phyloP scores from a whole-genome alignment of 2,797 vertebrate species.

The Nyctalus aviator region DNA sequence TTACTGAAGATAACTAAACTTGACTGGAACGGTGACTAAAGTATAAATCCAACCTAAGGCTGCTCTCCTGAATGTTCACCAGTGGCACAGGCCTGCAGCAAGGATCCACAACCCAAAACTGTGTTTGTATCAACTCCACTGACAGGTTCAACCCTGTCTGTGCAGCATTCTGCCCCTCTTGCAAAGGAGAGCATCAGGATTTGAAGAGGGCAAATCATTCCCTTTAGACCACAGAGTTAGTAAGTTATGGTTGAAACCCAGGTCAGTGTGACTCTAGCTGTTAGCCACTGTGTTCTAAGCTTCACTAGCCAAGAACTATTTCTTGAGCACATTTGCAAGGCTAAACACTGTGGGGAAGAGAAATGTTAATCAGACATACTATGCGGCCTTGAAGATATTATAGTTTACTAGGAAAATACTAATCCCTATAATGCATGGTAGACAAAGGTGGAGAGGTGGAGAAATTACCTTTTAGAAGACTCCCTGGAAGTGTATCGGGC shows the following conservation, averaged over 20 bases:
- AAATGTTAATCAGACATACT: neutral
- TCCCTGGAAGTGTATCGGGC: neutral
- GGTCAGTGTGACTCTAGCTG: neutral
- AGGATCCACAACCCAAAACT: too few species aligned
- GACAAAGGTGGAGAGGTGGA: too few species aligned
- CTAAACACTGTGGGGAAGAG: neutral
- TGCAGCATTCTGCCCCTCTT: neutral
- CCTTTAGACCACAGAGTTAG: neutral
- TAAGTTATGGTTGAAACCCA: neutral
- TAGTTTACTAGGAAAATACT: neutral
- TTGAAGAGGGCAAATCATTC: neutral
- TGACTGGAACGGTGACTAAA: neutral
- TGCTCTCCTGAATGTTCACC: neutral
- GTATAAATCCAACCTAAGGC: neutral
- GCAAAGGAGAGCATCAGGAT: neutral
- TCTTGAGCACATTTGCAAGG: neutral
- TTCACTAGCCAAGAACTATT: neutral
- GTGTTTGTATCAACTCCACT: too few species aligned
- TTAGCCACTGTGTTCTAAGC: neutral
- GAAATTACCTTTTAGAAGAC: neutral
- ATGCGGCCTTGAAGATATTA: neutral
- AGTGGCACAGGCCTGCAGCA: neutral
- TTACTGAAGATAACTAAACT: neutral
- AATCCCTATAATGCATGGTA: neutral
- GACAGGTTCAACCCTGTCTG: too few species aligned